phyloP scores from a whole-genome alignment of 2,888 invertebrate species.

The Andricus curvator region DNA sequence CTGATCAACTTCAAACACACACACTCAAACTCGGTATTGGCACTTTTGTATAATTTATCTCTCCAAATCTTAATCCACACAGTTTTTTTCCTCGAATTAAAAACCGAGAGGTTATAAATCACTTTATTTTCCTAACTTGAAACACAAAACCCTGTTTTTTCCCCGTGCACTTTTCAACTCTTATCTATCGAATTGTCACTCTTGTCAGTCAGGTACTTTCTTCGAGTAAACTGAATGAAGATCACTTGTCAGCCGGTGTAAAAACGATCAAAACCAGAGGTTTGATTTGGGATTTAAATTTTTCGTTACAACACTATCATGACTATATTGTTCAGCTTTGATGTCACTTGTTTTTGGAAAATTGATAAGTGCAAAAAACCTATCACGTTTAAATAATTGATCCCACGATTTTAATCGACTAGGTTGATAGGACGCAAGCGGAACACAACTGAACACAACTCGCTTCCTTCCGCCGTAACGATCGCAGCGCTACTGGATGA shows the following conservation, averaged over 20 bases:
- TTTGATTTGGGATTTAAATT: neutral
- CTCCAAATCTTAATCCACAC: neutral
- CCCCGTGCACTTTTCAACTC: neutral
- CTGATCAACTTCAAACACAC: constrained; percentile 13
- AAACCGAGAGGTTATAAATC: neutral
- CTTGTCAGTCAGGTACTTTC: neutral
- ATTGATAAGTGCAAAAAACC: neutral
- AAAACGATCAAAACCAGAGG: neutral
- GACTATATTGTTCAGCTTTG: neutral
- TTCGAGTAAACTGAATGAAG: constrained; percentile 7
- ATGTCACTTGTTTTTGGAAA: neutral
- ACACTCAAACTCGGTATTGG: neutral
- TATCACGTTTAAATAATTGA: neutral
- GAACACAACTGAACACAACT: neutral
- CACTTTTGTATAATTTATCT: neutral
- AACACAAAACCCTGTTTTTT: neutral
- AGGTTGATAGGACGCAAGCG: neutral
- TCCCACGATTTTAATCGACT: constrained; percentile 4
- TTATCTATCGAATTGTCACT: constrained; percentile 9
- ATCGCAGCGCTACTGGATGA: neutral
- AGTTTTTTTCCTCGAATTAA: neutral
- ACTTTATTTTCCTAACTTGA: neutral
- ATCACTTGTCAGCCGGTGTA: constrained; percentile 23
- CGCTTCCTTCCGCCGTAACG: neutral
- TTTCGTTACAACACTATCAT: neutral